Conservation (phyloP, 2,113 vertebrate genomes). For the Scytalopus superciliaris region DNA sequence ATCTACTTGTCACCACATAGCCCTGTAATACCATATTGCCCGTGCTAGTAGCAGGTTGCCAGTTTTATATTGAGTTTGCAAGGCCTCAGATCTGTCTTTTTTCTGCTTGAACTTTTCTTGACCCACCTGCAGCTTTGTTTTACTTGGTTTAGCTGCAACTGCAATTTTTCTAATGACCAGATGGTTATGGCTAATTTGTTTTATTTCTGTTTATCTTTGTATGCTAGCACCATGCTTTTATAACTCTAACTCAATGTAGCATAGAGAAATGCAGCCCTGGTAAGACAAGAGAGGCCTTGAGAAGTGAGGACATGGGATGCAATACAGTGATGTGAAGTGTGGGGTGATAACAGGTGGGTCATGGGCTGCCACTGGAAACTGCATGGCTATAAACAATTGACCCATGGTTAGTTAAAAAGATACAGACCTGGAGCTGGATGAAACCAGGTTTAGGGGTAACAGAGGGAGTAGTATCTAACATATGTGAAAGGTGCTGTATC, state of each 20-base stretch:
- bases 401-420: neutral
- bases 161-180: neutral
- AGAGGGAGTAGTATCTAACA: neutral
- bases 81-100: neutral
- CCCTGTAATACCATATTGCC: neutral
- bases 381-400: neutral
- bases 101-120: neutral
- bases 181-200: neutral
- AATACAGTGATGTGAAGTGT: neutral
- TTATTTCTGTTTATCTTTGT: constrained; percentile 5
- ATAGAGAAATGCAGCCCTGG: neutral
- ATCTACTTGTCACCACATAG: neutral
- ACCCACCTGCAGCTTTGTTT: neutral
- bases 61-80: neutral
- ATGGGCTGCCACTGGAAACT: neutral
- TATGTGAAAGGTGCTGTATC: accelerated
- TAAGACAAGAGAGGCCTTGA: neutral
- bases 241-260: neutral
- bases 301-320: neutral
- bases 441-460: neutral
- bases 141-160: neutral
- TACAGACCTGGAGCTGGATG: neutral
- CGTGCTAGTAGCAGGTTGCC: neutral
- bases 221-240: neutral
- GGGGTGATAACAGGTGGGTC: neutral